These are phyloP conservation scores for Porites australiensis DNA, from an alignment of 64 coral and sea anemone genomes.

Conservation along the genomic window DNA sequence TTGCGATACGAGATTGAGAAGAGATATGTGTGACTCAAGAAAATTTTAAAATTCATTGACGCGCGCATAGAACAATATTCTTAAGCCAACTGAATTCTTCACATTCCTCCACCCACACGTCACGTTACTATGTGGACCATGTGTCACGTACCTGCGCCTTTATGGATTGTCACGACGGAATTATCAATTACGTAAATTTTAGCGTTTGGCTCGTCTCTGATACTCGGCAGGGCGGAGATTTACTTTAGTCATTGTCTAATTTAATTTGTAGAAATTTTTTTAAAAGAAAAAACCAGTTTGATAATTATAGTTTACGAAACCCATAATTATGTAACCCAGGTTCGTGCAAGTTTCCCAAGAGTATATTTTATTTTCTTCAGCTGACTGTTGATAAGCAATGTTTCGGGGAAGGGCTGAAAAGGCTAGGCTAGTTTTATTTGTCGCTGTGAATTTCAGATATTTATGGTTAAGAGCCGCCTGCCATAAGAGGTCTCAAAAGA, in stretches of 20 bases:
- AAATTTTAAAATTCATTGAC: background rate
- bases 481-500: background rate
- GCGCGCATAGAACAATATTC: background rate
- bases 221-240: background rate
- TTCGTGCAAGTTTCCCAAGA: too few species aligned
- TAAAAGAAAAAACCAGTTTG: background rate
- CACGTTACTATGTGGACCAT: background rate
- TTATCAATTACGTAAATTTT: background rate
- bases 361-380: too few species aligned
- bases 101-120: background rate
- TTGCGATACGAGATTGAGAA: background rate
- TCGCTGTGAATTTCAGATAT: background rate
- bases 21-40: background rate
- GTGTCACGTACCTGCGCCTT: constrained; percentile 15
- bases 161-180: background rate
- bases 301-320: too few species aligned
- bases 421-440: too few species aligned
- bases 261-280: background rate
- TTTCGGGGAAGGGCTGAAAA: too few species aligned
- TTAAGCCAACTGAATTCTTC: background rate
- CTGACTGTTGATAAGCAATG: too few species aligned
- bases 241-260: background rate
- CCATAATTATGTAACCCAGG: too few species aligned
- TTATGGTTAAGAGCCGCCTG: background rate
- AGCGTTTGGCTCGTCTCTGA: background rate